Percentiles rank a stretch among this genome's conserved stretches.
Conservation (phyloP, 2,113 vertebrate species). For the Aldabrachelys gigantea region DNA sequence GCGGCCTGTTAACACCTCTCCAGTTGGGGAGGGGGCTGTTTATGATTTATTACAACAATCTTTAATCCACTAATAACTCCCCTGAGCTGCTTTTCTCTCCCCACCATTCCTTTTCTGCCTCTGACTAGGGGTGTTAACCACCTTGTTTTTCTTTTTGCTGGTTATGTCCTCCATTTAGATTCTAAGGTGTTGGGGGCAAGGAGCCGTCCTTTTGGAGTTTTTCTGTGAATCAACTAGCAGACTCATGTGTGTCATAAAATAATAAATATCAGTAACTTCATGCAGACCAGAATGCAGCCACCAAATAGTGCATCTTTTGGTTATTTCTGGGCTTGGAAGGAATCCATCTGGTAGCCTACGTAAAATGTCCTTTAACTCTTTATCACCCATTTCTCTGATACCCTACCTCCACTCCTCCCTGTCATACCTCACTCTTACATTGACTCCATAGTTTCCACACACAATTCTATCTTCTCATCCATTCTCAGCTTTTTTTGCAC, state of each 20-base stretch:
- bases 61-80: background rate
- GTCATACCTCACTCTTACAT: background rate
- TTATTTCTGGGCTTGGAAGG: background rate
- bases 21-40: background rate
- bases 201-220: background rate
- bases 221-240: background rate
- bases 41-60: background rate
- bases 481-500: background rate
- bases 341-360: background rate
- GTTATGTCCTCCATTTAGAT: background rate
- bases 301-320: background rate
- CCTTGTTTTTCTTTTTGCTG: background rate
- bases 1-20: background rate
- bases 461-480: background rate
- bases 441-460: background rate
- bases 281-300: background rate
- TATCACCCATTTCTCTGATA: background rate
- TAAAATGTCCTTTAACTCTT: background rate
- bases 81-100: background rate
- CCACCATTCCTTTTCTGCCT: background rate
- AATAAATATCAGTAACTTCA: background rate
- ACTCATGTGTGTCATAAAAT: background rate
- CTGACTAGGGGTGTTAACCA: background rate
- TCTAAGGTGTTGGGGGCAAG: background rate
- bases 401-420: background rate